Evolutionary conservation across 2,113 vertebrate species (phyloP), one percentile per base, ranked within the genome.

Genomic region (Aramus guarauna): DNA sequence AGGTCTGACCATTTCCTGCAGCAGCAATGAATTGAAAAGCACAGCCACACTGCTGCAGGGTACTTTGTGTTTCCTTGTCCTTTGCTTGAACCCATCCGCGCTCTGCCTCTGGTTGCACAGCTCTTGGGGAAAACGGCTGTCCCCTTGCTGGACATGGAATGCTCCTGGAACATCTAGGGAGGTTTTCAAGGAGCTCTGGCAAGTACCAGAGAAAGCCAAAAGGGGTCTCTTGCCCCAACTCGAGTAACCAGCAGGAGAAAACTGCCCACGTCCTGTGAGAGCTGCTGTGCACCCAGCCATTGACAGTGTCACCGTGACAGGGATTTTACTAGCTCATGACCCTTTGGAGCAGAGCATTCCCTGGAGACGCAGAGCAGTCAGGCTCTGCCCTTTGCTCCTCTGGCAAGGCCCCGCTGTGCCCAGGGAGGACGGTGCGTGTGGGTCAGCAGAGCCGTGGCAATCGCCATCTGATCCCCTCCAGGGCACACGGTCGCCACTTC

Each of bases 381-480:
- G 50, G 6, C 21, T 26, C n/a, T 89, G 69, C 43, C n/a, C 43
- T 62, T n/a, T 17, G 22, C 47, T 85, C 32, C 53, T 47, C 53
- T 37, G 3, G 4, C 27, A 37, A 48, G 30, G 16, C 30, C 56
- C 52, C 0, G 2, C n/a, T n/a, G 84, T 37, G 64, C 56, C 60
- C 50, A 10, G 45, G 34, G 22, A 37, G 56, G 26, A 11, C 0
- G 3, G 5, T 4, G 18, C 6, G 3, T 8, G 5, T 47, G 7
- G 27, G 30, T 0, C 39, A 37, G 83, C 50, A 63, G 59, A 0
- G 1, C 15, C 10, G 2, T 0, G 6, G 52, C 26, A 8, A 13
- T 53, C 1, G 0, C 45, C 6, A 20, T 0, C 29, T 6, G 69
- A 22, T 7, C 29, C 73, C 58, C 19, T n/a, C 30, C 27, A 30